Base-by-base conservation (phyloP, 2,888 invertebrate species). In the Agriopis leucophaearia region DNA sequence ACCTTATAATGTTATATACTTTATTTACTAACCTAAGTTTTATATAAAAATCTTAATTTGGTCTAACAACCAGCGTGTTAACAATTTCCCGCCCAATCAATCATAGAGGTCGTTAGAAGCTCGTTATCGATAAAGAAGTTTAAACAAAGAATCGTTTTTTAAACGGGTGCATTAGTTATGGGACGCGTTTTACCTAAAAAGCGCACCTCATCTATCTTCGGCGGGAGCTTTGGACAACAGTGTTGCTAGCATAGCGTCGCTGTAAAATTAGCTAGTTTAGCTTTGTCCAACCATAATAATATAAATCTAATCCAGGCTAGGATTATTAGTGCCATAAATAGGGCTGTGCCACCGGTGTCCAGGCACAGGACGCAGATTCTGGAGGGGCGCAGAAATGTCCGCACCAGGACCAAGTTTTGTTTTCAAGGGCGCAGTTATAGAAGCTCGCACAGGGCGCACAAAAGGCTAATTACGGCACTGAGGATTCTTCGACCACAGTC, bases 61-160 rank as follows among this genome's bases (percentile, higher is more conserved):
- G 61, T 64, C 47, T 36, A 55, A 64, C 63, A 60, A 13, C 47
- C 13, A 48, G 16, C 59, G 45, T 47, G 56, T 69, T 63, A 66
- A 68, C 60, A 57, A 64, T 72, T 68, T 73, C 76, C 67, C 59
- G 59, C 57, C 71, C 66, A 78, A 81, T 82, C 81, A 80, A 84
- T 82, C 81, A 81, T 70, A 67, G 61, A 64, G 72, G 69, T 82
- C 79, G 78, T 81, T 83, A 84, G 77, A 78, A 78, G 68, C 78
- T 83, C 82, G 80, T 85, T 82, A 84, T 77, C 79, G 78, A 81
- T 81, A 81, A 79, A 78, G 72, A 81, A 80, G 74, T 81, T 81
- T 77, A 81, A 82, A 81, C 76, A 81, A 74, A 80, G 72, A 72
- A 68, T 51, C 36, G 69, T 81, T 81, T 84, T 80, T 80, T 74